Evolutionary conservation across 37 sponge, comb jelly and placozoan genomes (phyloP).

Genomic region (Haliclona indistincta): DNA sequence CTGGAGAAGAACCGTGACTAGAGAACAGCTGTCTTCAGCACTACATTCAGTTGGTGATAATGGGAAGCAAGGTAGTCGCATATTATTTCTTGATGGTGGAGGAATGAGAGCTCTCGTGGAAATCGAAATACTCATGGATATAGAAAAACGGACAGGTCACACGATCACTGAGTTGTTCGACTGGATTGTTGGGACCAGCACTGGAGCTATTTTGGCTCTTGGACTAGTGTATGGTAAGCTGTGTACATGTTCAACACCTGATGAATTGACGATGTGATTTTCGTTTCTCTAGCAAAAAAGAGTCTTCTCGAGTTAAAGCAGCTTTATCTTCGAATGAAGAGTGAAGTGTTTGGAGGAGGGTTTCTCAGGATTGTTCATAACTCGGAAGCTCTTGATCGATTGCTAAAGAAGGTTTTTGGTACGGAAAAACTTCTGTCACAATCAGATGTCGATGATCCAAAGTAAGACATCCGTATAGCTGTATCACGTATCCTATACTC

Average conservation of each 20-base stretch:
- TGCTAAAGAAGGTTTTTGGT: slow-evolving; percentile 38
- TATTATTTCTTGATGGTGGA: slow-evolving; percentile 39
- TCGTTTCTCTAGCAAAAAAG: slow-evolving; percentile 6
- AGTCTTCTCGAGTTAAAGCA: slow-evolving; percentile 7
- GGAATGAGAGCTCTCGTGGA: slow-evolving; percentile 28
- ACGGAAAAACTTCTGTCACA: slow-evolving; percentile 9
- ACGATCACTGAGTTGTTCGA: slow-evolving; percentile 40
- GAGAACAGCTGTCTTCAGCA: no score
- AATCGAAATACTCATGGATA: slow-evolving; percentile 29
- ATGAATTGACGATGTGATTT: not conserved
- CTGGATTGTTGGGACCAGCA: slow-evolving; percentile 42
- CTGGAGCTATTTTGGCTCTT: slow-evolving; percentile 41
- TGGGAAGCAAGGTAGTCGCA: slow-evolving; percentile 2
- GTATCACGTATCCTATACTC: not conserved
- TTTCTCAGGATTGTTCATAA: slow-evolving; percentile 13
- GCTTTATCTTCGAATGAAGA: slow-evolving; percentile 50
- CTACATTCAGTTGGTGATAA: no score
- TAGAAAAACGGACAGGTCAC: slow-evolving; percentile 13
- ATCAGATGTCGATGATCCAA: slow-evolving; percentile 27
- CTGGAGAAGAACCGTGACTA: slow-evolving; percentile 5
- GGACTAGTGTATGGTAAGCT: slow-evolving; percentile 21
- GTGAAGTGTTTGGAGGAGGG: slow-evolving; percentile 44
- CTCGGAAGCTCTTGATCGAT: slow-evolving; percentile 34
- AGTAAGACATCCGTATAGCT: not conserved
- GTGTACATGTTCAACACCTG: not conserved